phyloP scores from a whole-genome alignment of 1,140 invertebrate species.

The Palaemon carinicauda region DNA sequence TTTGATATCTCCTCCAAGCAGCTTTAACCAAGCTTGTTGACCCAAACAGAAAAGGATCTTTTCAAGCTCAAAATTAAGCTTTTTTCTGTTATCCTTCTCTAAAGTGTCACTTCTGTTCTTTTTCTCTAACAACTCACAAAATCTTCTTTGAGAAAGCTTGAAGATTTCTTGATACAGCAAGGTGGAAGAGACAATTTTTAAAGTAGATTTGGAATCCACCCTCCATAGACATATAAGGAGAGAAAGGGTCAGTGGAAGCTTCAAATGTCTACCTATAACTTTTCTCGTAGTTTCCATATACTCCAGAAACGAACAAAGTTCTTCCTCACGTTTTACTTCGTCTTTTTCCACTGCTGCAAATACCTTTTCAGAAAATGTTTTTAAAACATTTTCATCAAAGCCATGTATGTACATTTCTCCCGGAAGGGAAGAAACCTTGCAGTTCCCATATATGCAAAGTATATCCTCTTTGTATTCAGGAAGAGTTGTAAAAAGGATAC shows the following conservation, averaged over 20 bases:
- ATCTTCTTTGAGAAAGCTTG: background rate
- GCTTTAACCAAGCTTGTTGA: background rate
- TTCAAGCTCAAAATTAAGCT: background rate
- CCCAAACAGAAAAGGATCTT: background rate
- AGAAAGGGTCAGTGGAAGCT: background rate
- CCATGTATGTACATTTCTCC: background rate
- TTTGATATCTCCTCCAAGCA: background rate
- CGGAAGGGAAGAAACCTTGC: background rate
- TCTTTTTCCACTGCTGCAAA: background rate
- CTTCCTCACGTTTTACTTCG: background rate
- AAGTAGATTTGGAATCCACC: background rate
- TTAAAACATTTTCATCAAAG: background rate
- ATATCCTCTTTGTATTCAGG: background rate
- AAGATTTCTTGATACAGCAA: background rate
- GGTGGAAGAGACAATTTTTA: background rate
- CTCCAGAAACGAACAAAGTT: background rate
- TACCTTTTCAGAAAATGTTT: background rate
- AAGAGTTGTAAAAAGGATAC: background rate
- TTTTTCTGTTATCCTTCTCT: no score
- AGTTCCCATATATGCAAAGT: no score
- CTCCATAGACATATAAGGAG: slow-evolving; percentile 5
- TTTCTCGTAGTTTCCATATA: background rate
- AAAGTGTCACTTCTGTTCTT: background rate
- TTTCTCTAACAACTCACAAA: background rate
- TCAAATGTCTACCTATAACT: background rate